Evolutionary conservation across 2,797 vertebrate genomes (phyloP).

Genomic region (Stomatorhinus walkeri): DNA sequence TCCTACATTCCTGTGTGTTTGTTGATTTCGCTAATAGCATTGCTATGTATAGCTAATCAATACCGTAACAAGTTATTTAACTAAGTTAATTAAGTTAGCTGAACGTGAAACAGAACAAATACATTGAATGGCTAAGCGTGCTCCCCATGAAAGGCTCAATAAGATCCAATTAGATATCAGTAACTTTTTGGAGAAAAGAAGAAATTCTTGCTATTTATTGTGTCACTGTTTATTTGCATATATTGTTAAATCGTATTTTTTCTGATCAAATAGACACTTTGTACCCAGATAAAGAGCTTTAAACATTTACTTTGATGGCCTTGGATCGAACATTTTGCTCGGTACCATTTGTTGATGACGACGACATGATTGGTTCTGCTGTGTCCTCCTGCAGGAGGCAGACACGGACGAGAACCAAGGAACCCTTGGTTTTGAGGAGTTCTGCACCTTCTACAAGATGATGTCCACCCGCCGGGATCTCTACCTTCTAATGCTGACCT

Average conservation of each 20-base stretch:
- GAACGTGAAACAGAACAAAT: not conserved
- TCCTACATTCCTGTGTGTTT: not conserved
- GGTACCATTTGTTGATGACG: not conserved
- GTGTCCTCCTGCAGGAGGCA: constrained; percentile 67
- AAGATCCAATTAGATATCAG: not conserved
- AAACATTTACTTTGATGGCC: not conserved
- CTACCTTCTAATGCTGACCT: constrained; percentile 92
- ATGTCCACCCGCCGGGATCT: constrained; percentile 93
- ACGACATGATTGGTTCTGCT: not conserved
- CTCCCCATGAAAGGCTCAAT: not conserved
- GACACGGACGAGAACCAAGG: constrained; percentile 93
- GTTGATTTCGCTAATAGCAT: not conserved
- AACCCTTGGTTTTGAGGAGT: constrained; percentile 86
- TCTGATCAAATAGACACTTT: not conserved
- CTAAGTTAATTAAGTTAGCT: not conserved
- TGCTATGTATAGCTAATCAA: not conserved
- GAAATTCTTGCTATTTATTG: not conserved
- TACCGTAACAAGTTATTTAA: not conserved
- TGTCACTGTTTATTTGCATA: not conserved
- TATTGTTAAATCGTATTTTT: not conserved
- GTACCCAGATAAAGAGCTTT: not conserved
- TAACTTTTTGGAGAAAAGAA: not conserved
- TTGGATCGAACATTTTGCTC: not conserved
- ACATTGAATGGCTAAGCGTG: not conserved
- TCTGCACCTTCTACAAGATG: constrained; percentile 97